Evolutionary conservation across 2,888 invertebrate genomes (phyloP).

Genomic region (Pharmacophagus antenor): DNA sequence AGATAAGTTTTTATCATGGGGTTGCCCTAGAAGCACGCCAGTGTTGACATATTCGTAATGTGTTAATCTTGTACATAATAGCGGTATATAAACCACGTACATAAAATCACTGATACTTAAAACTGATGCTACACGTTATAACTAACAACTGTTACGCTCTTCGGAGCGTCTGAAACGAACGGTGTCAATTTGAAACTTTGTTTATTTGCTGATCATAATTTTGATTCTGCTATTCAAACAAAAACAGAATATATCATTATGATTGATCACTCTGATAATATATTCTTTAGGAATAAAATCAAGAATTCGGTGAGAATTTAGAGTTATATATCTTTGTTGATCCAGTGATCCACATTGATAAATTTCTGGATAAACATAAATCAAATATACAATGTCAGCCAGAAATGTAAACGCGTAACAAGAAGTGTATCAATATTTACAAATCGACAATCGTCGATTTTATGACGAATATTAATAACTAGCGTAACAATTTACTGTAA

Average conservation of each 20-base stretch:
- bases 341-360: neutral
- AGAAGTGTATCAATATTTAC: conserved; percentile 25
- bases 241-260: neutral
- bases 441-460: conserved; percentile 24
- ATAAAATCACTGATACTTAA: neutral
- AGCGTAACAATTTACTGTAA: conserved; percentile 22
- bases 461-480: conserved; percentile 20
- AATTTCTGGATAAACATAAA: conserved; percentile 4
- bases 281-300: neutral
- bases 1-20: too few relatives aligned
- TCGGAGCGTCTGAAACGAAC: conserved; percentile 49
- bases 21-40: too few relatives aligned
- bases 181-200: conserved; percentile 65
- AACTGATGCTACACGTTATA: conserved; percentile 23
- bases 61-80: neutral
- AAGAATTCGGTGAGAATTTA: neutral
- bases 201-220: conserved; percentile 39
- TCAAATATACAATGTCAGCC: conserved; percentile 8
- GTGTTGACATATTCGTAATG: neutral
- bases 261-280: neutral
- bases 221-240: conserved; percentile 3
- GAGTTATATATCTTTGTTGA: neutral
- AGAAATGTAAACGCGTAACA: conserved; percentile 19
- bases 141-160: conserved; percentile 37
- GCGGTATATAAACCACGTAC: neutral